Percentiles rank a stretch among this genome's conserved stretches.
These are phyloP conservation scores for Anthrax anthrax DNA, from an alignment of 2,888 invertebrate species.

Conservation along the genomic window DNA sequence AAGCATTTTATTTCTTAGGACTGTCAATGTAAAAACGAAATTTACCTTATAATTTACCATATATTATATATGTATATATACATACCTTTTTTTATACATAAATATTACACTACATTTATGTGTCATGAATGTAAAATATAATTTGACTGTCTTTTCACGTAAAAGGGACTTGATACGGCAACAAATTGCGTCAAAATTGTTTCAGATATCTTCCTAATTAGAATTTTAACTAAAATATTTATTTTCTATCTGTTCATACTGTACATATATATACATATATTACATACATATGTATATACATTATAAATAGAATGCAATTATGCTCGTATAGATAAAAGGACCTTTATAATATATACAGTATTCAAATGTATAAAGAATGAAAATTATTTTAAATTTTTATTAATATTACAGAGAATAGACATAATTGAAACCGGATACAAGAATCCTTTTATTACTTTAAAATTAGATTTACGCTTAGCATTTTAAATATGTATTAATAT, in stretches of 20 bases:
- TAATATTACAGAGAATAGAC: neutral
- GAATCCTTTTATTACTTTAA: no score
- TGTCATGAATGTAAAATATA: neutral
- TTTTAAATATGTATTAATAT: no score
- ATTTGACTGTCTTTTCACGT: neutral
- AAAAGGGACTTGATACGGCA: neutral
- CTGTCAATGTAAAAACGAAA: neutral
- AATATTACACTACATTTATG: no score
- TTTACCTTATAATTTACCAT: no score
- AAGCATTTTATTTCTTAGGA: neutral
- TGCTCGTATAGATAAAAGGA: no score
- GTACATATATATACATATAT: neutral
- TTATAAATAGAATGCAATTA: neutral
- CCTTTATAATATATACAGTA: no score
- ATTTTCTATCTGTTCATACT: neutral
- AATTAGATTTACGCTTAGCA: no score
- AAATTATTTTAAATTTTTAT: neutral
- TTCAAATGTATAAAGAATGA: no score
- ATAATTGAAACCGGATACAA: neutral
- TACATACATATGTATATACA: neutral
- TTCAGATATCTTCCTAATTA: neutral
- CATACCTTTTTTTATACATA: no score
- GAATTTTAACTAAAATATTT: neutral
- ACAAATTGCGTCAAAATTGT: neutral
- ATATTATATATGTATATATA: no score